Evolutionary conservation across 2,113 vertebrate genomes (phyloP).

Genomic region (Oryctolagus cuniculus): DNA sequence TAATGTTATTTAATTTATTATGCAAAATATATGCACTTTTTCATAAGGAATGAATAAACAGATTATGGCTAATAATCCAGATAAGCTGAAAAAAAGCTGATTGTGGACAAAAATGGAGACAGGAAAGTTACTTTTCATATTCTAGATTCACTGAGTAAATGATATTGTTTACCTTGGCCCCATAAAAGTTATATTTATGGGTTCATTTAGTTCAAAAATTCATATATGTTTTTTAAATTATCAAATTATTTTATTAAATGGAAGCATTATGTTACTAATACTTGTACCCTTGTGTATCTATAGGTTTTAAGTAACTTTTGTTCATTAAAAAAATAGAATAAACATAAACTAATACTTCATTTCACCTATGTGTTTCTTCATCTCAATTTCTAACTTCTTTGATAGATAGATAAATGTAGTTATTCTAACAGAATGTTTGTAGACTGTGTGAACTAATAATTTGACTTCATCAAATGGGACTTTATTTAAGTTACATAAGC

Average conservation of each 20-base stretch:
- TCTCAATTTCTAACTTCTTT: neutral
- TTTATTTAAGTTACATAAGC: constrained; percentile 9
- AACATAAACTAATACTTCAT: neutral
- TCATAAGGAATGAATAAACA: neutral
- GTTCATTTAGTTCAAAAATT: neutral
- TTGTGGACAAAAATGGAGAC: neutral
- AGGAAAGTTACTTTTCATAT: neutral
- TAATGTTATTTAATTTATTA: neutral
- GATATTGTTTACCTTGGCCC: neutral
- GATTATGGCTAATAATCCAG: neutral
- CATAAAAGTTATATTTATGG: neutral
- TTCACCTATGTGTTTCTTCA: neutral
- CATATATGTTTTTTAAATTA: neutral
- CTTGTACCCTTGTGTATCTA: neutral
- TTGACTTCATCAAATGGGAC: neutral
- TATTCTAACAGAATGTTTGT: neutral
- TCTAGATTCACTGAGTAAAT: neutral
- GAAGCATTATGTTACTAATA: neutral
- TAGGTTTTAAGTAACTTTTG: neutral
- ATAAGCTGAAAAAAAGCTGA: neutral
- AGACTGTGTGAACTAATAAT: neutral
- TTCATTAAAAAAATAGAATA: neutral
- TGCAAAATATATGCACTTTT: neutral
- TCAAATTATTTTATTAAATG: neutral
- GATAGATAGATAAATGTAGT: neutral